Conservation (phyloP, 1,140 invertebrate species). For the Popillia japonica region DNA sequence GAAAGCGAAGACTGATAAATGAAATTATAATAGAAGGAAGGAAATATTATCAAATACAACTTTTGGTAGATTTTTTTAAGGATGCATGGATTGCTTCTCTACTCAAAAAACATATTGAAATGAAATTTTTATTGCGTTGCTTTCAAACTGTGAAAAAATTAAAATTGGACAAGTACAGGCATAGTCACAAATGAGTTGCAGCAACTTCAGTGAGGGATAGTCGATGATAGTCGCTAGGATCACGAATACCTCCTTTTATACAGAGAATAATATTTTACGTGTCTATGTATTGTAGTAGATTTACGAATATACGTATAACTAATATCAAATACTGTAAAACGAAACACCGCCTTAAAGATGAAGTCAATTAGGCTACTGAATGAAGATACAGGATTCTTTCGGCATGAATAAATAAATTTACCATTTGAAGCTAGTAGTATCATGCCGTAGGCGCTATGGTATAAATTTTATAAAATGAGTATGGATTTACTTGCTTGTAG, state of each 20-base stretch:
- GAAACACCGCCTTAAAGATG: background rate
- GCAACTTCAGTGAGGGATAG: too few relatives aligned
- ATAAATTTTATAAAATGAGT: background rate
- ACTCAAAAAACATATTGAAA: too few relatives aligned
- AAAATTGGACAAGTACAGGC: too few relatives aligned
- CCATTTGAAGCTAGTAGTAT: background rate
- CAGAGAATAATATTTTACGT: background rate
- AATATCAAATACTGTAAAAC: background rate
- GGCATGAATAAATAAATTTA: constrained; percentile 3
- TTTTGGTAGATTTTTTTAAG: too few relatives aligned
- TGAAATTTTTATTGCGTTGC: too few relatives aligned
- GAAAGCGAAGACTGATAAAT: constrained; percentile 8
- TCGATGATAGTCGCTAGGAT: too few relatives aligned
- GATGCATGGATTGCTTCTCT: too few relatives aligned
- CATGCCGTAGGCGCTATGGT: background rate
- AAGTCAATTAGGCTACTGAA: constrained; percentile 2
- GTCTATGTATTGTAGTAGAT: background rate
- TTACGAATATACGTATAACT: background rate
- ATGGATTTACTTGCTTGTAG: background rate
- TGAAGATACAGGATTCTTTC: background rate
- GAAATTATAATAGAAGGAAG: background rate
- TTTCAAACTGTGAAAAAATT: too few relatives aligned
- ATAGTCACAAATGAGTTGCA: too few relatives aligned
- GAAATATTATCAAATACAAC: too few relatives aligned
- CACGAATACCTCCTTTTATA: too few relatives aligned